These are phyloP conservation scores for Oscheius sp. DNA, from an alignment of 1,140 invertebrate species.

Conservation along the genomic window DNA sequence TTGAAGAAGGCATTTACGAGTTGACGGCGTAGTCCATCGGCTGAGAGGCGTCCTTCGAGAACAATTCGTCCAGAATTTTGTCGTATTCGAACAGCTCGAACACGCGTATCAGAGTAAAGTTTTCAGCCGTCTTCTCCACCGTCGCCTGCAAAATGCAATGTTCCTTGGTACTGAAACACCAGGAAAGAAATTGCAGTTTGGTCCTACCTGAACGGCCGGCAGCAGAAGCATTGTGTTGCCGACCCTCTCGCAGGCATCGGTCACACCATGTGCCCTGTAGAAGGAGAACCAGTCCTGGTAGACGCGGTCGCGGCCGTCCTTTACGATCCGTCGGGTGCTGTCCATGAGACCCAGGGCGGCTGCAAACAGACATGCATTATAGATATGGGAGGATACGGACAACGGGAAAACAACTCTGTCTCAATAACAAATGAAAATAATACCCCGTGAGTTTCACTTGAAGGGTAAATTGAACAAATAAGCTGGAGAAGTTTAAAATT, in stretches of 20 bases:
- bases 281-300: conserved; percentile 36
- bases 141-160: conserved; percentile 19
- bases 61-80: conserved; percentile 31
- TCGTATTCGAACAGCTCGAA: conserved; percentile 38
- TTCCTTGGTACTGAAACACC: background rate
- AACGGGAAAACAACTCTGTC: background rate
- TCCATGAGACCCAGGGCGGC: background rate
- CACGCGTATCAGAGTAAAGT: conserved; percentile 26
- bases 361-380: background rate
- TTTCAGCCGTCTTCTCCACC: conserved; percentile 24
- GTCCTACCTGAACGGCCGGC: conserved; percentile 34
- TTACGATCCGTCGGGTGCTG: conserved; percentile 4
- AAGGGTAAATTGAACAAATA: background rate
- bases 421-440: background rate
- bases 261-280: conserved; percentile 11
- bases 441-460: background rate
- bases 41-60: too few relatives aligned
- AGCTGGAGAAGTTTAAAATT: background rate
- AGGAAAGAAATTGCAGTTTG: background rate
- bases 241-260: conserved; percentile 16
- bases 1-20: too few relatives aligned
- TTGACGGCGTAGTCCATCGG: too few relatives aligned
- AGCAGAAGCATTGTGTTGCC: conserved; percentile 33
- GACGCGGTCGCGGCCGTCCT: background rate
- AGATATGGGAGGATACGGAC: background rate